Conservation (phyloP, 2,113 vertebrate species). For the Pteropus alecto region DNA sequence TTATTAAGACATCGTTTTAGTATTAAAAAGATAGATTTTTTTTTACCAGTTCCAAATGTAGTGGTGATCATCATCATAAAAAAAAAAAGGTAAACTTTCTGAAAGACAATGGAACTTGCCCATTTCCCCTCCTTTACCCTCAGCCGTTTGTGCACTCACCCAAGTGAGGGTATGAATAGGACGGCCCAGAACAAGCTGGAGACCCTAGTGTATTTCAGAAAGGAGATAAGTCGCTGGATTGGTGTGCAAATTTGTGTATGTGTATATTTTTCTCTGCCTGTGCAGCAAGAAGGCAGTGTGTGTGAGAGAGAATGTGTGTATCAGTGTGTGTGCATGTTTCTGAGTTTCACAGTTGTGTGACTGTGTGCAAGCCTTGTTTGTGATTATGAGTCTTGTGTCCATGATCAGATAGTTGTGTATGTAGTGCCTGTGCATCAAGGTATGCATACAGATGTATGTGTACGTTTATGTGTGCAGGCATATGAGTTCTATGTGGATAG, state of each 20-base stretch:
- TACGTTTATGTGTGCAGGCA: fast-evolving
- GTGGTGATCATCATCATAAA: not conserved
- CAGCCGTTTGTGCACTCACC: not conserved
- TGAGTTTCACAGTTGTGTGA: not conserved
- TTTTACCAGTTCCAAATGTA: not conserved
- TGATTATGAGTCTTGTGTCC: not conserved
- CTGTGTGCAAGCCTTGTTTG: not conserved
- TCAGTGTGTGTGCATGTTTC: not conserved
- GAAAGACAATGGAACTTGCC: not conserved
- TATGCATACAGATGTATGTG: too few species aligned
- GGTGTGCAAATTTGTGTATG: too few species aligned
- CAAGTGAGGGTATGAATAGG: not conserved
- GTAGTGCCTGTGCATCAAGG: not conserved
- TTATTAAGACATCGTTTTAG: not conserved
- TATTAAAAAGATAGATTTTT: not conserved
- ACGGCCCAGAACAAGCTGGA: not conserved
- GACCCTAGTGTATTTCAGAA: not conserved
- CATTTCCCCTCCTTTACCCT: too few species aligned
- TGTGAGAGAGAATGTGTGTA: not conserved
- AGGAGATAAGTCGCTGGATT: not conserved
- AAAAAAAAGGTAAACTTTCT: not conserved
- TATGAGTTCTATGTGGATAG: not conserved
- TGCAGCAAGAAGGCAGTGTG: not conserved
- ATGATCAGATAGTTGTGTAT: not conserved
- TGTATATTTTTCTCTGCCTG: not conserved